Evolutionary conservation across 2,113 vertebrate genomes (phyloP), one percentile per base, ranked within the genome.

Genomic region (Hucho hucho): DNA sequence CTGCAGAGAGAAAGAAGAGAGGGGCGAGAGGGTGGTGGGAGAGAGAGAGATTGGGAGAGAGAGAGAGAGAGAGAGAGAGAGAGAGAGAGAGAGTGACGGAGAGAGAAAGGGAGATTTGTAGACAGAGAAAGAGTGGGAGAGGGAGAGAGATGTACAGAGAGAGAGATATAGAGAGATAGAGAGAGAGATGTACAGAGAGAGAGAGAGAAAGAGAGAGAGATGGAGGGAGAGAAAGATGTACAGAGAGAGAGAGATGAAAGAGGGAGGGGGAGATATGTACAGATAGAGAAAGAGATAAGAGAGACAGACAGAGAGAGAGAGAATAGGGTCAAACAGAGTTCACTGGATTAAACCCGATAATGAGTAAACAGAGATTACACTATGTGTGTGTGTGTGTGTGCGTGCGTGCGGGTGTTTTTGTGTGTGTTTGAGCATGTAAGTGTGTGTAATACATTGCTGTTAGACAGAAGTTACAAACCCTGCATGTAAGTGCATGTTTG

Each of bases 1-100:
- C 96, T 97, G 85, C 2, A 73, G 69, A 61, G 58, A 9, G 58
- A 56, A 16, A 4, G 3, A 4, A 5, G 18, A 80, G 53, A 0
- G 13, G 25, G 75, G 56, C 70, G 6, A 69, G 82, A 73, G 61
- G 24, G 1, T 16, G 24, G 56, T 2, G 22, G 12, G 37, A 53
- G n/a, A 61, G 26, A 37, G 1, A 4, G 3, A 16, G 63, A 3
- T 14, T 49, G 26, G 13, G 3, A 12, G 4, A 24, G 18, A 13
- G 18, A 24, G 43, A 13, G n/a, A 63, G 26, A 1, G 22, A 7
- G 18, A 26, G 14, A 66, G 26, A 25, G 70, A 58, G 47, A 61
- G 53, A 32, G 25, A 72, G 13, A 29, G 53, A 29, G 26, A 32
- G 22, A 22, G 43, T 6, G 1, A 4, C 6, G n/a, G 26, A 75